phyloP scores from a whole-genome alignment of 2,888 invertebrate genomes.

The Tetheella fluctuosa region DNA sequence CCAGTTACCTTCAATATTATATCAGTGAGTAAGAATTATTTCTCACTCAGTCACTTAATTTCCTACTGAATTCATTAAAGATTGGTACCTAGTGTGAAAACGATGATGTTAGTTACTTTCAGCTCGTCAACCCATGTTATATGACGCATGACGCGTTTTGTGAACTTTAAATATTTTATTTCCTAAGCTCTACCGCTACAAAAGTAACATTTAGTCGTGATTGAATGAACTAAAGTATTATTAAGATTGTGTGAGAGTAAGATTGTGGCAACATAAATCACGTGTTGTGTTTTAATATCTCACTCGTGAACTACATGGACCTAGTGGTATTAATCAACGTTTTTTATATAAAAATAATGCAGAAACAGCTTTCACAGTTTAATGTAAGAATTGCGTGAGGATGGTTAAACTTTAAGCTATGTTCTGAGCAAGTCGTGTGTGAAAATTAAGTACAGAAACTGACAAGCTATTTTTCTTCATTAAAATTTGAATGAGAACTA shows the following conservation, averaged over 20 bases:
- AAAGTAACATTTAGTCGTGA: too few species aligned
- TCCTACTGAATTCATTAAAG: too few species aligned
- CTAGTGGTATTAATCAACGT: neutral
- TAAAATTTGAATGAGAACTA: neutral
- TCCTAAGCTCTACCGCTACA: too few species aligned
- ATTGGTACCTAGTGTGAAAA: too few species aligned
- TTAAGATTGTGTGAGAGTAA: neutral
- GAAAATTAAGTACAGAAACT: conserved; percentile 9
- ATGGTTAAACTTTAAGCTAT: conserved; percentile 30
- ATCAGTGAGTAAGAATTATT: too few species aligned
- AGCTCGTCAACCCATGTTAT: too few species aligned
- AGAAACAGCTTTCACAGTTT: conserved; percentile 23
- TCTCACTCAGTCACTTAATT: too few species aligned
- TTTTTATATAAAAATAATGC: conserved; percentile 2
- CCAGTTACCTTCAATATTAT: too few species aligned
- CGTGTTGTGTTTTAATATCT: conserved; percentile 6
- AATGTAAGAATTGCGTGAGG: conserved; percentile 56
- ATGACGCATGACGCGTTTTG: too few species aligned
- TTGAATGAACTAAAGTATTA: neutral
- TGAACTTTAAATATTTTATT: too few species aligned
- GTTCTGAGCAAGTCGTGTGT: conserved; percentile 24
- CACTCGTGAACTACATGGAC: neutral
- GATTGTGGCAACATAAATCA: neutral
- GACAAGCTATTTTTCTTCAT: neutral
- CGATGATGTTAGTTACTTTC: too few species aligned